Evolutionary conservation across 2,797 vertebrate species (phyloP).

Genomic region (Tapera naevia): DNA sequence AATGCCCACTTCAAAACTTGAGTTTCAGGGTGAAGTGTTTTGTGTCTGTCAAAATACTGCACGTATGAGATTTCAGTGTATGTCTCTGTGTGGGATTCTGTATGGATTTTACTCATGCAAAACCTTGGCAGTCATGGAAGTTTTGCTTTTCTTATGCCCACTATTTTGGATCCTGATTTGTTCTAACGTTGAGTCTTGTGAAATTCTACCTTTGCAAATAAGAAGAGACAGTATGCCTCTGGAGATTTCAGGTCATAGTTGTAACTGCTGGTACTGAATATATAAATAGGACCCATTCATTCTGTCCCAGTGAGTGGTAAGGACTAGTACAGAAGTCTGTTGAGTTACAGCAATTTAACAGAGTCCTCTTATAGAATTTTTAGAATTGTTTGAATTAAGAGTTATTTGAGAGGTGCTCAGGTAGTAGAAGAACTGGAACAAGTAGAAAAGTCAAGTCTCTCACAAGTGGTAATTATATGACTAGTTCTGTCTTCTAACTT

Average conservation of each 20-base stretch:
- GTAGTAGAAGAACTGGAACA: not conserved
- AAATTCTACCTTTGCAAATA: constrained; percentile 40
- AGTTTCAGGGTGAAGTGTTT: not conserved
- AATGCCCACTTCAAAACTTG: not conserved
- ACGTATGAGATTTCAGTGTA: not conserved
- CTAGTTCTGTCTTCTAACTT: not conserved
- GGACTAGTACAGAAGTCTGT: not conserved
- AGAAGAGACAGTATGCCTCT: not conserved
- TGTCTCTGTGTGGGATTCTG: not conserved
- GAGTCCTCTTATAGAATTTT: not conserved
- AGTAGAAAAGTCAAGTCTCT: not conserved
- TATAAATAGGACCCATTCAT: constrained; percentile 41
- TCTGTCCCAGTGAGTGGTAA: not conserved
- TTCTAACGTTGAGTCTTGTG: not conserved
- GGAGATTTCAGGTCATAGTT: not conserved
- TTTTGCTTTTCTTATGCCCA: not conserved
- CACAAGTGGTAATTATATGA: not conserved
- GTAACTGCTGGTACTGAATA: not conserved
- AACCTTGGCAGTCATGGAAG: not conserved
- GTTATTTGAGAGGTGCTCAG: not conserved
- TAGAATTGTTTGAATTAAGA: not conserved
- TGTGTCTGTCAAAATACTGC: not conserved
- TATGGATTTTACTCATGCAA: not conserved
- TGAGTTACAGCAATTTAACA: not conserved
- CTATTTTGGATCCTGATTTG: not conserved